These are phyloP conservation scores for Hiodon alosoides DNA, from an alignment of 2,113 vertebrate species.

Conservation along the genomic window DNA sequence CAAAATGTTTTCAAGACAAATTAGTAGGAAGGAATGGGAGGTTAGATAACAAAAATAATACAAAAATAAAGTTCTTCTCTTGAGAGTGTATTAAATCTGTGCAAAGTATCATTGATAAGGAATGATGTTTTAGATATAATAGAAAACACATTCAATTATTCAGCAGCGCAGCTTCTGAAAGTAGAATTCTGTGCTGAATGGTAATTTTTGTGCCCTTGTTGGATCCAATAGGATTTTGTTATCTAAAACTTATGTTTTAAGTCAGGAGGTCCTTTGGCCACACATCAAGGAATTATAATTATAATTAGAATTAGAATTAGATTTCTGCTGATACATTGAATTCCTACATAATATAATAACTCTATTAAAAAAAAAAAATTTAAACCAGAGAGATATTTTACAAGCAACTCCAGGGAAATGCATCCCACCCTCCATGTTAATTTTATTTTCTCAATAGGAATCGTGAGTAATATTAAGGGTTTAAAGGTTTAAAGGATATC, in stretches of 20 bases:
- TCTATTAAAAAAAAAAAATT: no score
- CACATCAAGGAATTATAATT: no score
- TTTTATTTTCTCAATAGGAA: no score
- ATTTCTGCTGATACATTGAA: no score
- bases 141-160: slow-evolving; percentile 64
- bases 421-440: no score
- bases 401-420: no score
- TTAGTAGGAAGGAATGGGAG: neutral
- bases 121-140: slow-evolving; percentile 54
- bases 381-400: no score
- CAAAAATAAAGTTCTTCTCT: slow-evolving; percentile 3
- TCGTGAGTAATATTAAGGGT: no score
- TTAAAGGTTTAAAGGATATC: no score
- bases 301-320: no score
- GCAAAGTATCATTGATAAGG: slow-evolving; percentile 47
- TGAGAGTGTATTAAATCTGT: slow-evolving; percentile 38
- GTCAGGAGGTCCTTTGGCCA: no score
- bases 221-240: neutral
- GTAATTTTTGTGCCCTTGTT: slow-evolving; percentile 3
- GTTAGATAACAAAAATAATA: slow-evolving; percentile 17
- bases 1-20: neutral
- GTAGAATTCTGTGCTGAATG: slow-evolving; percentile 21
- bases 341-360: no score
- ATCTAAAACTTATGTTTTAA: neutral
- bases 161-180: slow-evolving; percentile 51